phyloP scores from a whole-genome alignment of 2,113 vertebrate species.

The Felis catus region F.catus_Fca126_mat1.0 CM031416.1:108281001-108281500 shows the following conservation, averaged over 20 bases:
- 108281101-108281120: background rate
- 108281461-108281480: background rate
- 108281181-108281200: background rate
- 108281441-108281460: background rate
- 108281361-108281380: background rate
- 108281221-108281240: background rate
- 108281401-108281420: background rate
- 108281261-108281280: background rate
- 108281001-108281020: background rate
- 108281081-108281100: background rate
- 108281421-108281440: background rate
- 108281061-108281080: background rate
- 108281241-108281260: background rate
- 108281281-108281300: background rate
- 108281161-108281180: background rate
- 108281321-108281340: background rate
- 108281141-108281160: background rate
- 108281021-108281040: background rate
- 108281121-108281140: background rate
- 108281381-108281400: background rate
- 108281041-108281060: background rate
- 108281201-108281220: background rate
- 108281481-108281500: background rate
- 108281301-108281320: background rate
- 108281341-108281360: background rate